Conservation (phyloP, 53 echinoderm and acorn worm species). For the Arbacia lixula region DNA sequence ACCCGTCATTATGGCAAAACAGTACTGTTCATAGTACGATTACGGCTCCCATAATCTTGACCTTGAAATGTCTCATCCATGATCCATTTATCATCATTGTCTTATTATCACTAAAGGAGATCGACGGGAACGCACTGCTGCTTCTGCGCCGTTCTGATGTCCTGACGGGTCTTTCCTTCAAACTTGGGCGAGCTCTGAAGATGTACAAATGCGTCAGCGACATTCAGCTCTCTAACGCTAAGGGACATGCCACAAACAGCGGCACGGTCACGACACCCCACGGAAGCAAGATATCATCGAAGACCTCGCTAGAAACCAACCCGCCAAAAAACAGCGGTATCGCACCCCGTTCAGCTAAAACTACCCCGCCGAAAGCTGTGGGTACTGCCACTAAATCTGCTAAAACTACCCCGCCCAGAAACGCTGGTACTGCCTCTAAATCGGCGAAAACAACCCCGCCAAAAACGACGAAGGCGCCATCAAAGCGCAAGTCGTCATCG, state of each 20-base stretch:
- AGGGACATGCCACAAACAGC: background rate
- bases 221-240: constrained; percentile 70
- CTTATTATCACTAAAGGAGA: constrained; percentile 69
- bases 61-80: background rate
- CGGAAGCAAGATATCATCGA: background rate
- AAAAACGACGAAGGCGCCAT: background rate
- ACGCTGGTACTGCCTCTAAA: background rate
- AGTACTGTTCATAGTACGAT: too few species aligned
- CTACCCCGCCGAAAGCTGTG: background rate
- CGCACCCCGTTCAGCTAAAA: background rate
- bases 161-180: constrained; percentile 90
- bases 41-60: too few species aligned
- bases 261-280: background rate
- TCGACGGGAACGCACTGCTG: constrained; percentile 95
- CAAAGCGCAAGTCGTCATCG: too few species aligned
- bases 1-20: too few species aligned
- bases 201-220: constrained; percentile 85
- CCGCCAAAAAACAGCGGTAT: background rate
- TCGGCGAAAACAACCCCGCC: background rate
- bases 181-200: constrained; percentile 96
- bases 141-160: constrained; percentile 91
- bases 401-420: background rate
- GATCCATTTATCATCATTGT: background rate
- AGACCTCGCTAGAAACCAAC: background rate
- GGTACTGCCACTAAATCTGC: background rate